Percentiles rank a stretch among this genome's conserved stretches.
phyloP scores from a whole-genome alignment of 2,113 vertebrate genomes.

The Jaculus jaculus region DNA sequence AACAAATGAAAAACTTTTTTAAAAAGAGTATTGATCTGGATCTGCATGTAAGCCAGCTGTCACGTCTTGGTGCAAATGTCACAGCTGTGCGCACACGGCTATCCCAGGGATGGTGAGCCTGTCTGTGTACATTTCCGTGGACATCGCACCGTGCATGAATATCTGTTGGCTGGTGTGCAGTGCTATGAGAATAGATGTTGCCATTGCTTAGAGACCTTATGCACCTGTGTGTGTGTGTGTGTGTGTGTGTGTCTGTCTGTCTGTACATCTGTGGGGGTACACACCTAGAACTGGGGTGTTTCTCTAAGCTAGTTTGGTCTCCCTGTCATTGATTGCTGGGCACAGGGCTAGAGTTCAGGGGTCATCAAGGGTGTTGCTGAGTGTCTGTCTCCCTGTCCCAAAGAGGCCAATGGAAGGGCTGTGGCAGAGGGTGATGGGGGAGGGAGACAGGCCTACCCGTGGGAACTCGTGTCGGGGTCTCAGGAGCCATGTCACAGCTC shows the following conservation, averaged over 20 bases:
- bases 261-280: background rate
- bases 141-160: too few species aligned
- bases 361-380: background rate
- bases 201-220: rapidly evolving
- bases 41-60: background rate
- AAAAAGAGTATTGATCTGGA: too few species aligned
- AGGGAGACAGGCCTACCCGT: background rate
- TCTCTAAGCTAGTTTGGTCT: background rate
- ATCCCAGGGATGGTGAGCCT: too few species aligned
- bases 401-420: background rate
- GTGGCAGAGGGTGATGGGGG: background rate
- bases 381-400: background rate
- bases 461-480: background rate
- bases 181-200: background rate
- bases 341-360: background rate
- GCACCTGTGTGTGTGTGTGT: too few species aligned
- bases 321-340: background rate
- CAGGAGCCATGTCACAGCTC: background rate
- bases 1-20: too few species aligned
- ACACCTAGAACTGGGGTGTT: background rate
- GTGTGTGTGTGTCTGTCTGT: background rate
- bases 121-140: background rate
- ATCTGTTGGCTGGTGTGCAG: background rate
- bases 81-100: background rate
- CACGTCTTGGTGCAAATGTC: background rate